Conservation (phyloP, 2,113 vertebrate species). For the Ranitomeya imitator region DNA sequence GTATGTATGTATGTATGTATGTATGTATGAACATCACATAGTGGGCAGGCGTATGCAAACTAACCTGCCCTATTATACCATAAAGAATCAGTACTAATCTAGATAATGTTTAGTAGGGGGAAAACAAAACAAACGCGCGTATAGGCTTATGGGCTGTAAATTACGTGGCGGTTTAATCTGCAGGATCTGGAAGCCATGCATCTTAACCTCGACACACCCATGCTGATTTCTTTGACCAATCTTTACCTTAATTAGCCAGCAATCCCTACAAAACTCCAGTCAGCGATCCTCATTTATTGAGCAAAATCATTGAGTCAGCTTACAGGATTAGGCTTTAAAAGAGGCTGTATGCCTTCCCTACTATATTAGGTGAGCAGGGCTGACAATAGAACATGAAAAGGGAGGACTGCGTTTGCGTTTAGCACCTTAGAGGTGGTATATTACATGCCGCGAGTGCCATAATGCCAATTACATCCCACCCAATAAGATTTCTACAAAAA, state of each 20-base stretch:
- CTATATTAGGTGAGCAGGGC: not conserved
- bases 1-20: not conserved
- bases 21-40: not conserved
- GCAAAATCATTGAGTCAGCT: slow-evolving; percentile 11
- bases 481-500: not conserved
- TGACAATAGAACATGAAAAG: not conserved
- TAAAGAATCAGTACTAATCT: not conserved
- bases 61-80: not conserved
- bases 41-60: not conserved
- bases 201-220: not conserved
- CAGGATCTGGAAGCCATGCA: not conserved
- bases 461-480: not conserved
- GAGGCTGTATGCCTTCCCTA: not conserved
- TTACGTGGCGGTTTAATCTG: not conserved
- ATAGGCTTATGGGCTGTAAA: slow-evolving; percentile 5
- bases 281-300: slow-evolving; percentile 21
- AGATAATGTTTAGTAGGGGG: not conserved
- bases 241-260: not conserved
- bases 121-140: not conserved
- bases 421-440: not conserved
- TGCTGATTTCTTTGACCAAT: not conserved
- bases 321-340: slow-evolving; percentile 12
- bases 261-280: slow-evolving; percentile 4
- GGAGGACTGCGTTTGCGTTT: not conserved
- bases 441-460: not conserved